Evolutionary conservation across 2,113 vertebrate genomes (phyloP).

Genomic region (Heteronetta atricapilla): DNA sequence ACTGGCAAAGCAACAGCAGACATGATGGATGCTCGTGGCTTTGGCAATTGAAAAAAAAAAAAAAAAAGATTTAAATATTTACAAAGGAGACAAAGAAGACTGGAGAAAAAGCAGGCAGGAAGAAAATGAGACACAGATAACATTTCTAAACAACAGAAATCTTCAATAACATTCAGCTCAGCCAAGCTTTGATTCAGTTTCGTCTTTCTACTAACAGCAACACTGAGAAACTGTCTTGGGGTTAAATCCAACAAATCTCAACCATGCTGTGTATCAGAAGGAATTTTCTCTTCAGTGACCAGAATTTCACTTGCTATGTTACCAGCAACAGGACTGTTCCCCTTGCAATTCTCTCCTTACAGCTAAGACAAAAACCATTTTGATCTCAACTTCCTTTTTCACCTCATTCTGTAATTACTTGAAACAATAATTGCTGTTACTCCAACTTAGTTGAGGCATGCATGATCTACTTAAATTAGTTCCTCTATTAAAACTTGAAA

Average conservation of each 20-base stretch:
- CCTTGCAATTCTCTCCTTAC: not conserved
- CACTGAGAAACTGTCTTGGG: not conserved
- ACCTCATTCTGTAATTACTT: not conserved
- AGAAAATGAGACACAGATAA: not conserved
- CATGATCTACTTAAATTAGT: not conserved
- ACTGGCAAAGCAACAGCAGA: not conserved
- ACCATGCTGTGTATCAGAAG: fast-evolving
- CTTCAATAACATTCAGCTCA: not conserved
- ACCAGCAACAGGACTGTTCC: not conserved
- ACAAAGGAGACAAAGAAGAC: not conserved
- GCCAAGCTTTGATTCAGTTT: not conserved
- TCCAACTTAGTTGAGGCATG: fast-evolving
- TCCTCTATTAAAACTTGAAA: not conserved
- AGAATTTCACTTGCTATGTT: not conserved
- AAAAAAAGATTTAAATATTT: not conserved
- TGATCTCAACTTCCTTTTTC: not conserved
- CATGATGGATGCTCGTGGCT: not conserved
- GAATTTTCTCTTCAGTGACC: not conserved
- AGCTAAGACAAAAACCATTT: not conserved
- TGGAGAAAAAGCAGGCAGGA: not conserved
- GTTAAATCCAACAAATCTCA: not conserved
- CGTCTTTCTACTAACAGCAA: not conserved
- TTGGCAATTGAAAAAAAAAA: not conserved
- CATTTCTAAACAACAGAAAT: not conserved
- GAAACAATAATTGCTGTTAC: not conserved